phyloP scores from a whole-genome alignment of 2,797 vertebrate species.

The Selene dorsalis region DNA sequence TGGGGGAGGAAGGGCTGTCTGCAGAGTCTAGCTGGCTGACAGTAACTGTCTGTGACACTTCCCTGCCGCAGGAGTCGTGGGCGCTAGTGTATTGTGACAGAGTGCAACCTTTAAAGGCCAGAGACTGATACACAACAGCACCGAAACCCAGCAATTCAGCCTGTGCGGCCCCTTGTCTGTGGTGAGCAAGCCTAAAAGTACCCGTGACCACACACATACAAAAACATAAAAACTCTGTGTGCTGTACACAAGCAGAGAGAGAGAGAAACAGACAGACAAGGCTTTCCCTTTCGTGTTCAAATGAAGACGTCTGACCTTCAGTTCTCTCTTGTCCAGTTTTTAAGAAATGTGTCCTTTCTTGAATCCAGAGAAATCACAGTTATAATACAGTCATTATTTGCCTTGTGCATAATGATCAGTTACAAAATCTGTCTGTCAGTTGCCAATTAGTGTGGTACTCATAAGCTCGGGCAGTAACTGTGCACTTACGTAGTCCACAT shows the following conservation, averaged over 20 bases:
- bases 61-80: constrained; percentile 80
- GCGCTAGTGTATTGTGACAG: constrained; percentile 85
- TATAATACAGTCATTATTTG: constrained; percentile 45
- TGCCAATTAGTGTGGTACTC: constrained; percentile 50
- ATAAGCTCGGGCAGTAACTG: constrained; percentile 36
- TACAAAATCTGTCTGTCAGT: constrained; percentile 58
- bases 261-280: background rate
- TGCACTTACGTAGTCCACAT: background rate
- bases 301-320: constrained; percentile 8
- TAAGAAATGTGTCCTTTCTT: constrained; percentile 17
- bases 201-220: constrained; percentile 59
- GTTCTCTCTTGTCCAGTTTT: constrained; percentile 13
- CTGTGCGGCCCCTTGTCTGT: constrained; percentile 39
- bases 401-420: constrained; percentile 58
- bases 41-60: constrained; percentile 83
- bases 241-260: constrained; percentile 21
- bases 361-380: constrained; percentile 17
- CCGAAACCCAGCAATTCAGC: constrained; percentile 65
- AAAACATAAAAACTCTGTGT: constrained; percentile 28
- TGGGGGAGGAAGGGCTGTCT: constrained; percentile 69
- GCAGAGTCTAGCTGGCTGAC: constrained; percentile 79
- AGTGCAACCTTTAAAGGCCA: constrained; percentile 89
- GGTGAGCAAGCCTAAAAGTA: constrained; percentile 57
- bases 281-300: constrained; percentile 30
- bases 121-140: constrained; percentile 81